Evolutionary conservation across 30 jellyfish, hydroid and myxozoan species (phyloP), one percentile per base, ranked within the genome.

Genomic region (Cassiopea andromeda): DNA sequence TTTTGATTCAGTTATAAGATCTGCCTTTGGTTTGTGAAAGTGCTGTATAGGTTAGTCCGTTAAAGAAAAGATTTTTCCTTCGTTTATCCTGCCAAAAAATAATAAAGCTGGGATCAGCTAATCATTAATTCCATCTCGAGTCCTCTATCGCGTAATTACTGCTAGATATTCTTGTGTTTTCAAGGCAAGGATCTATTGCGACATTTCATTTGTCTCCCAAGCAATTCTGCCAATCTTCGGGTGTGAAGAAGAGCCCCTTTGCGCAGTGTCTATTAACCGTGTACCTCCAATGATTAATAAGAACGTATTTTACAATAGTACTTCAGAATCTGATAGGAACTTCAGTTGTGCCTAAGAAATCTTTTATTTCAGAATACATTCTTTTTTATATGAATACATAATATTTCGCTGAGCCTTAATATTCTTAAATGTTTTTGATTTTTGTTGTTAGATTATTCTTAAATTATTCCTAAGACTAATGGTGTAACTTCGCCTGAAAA

Each of bases 21-120:
- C 76, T 72, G 82, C 84, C 43, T 83, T 70, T 83, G 91, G 91
- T 83, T 83, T 45, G 17, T 18, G 49, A 82, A 10, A 70, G 19
- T 70, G 57, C 54, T 50, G 79, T 54, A 70, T 2, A 70, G 79
- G 57, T 70, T 70, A 70, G 73, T 7, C 79, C 50, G n/a, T 70
- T n/a, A 10, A 19, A 5, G 19, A 19, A 17, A 16, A 70, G 54
- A 19, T 5, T 16, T 70, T 70, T 70, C 54, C 54, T 70, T 70
- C 58, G 79, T 19, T 70, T 38, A 43, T n/a, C 79, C 16, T 1
- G 15, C 79, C 79, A 19, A 70, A n/a, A 2, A 16, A 43, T 70
- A 70, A 43, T 3, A 54, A 43, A 43, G 54, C 7, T 38, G 38
- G 54, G 79, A 43, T 70, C 19, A 70, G 15, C 18, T n/a, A n/a